Evolutionary conservation across 2,797 vertebrate genomes (phyloP).

Genomic region (Channallabes apus): DNA sequence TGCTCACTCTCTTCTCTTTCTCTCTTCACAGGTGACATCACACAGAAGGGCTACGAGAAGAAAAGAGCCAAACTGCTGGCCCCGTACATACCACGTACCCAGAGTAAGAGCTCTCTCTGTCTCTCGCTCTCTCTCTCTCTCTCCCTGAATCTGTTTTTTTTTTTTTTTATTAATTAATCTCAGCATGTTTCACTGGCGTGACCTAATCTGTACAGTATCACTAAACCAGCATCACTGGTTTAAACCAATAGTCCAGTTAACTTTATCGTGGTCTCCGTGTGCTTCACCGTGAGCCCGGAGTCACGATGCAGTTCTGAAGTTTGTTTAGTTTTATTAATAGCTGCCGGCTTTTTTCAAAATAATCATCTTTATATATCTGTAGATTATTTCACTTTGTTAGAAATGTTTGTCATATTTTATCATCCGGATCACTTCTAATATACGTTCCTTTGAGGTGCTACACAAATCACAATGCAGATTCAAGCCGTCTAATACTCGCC

Average conservation of each 20-base stretch:
- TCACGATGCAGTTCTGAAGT: background rate
- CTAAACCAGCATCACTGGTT: background rate
- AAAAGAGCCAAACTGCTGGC: constrained; percentile 91
- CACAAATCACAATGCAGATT: too few relatives aligned
- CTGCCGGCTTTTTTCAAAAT: background rate
- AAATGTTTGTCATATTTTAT: too few relatives aligned
- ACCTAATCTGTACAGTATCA: too few relatives aligned
- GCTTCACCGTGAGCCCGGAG: background rate
- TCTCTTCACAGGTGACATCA: constrained; percentile 86
- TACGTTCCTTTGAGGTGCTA: too few relatives aligned
- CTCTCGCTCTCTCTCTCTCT: too few relatives aligned
- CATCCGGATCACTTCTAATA: too few relatives aligned
- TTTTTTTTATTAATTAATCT: too few relatives aligned
- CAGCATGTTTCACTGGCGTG: too few relatives aligned
- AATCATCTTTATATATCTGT: too few relatives aligned
- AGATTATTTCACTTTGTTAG: too few relatives aligned
- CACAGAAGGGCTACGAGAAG: constrained; percentile 98
- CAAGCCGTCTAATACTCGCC: too few relatives aligned
- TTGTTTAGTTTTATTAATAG: background rate
- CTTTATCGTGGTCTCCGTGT: background rate
- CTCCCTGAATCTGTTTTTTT: too few relatives aligned
- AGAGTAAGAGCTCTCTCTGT: constrained; percentile 76
- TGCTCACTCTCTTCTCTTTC: constrained; percentile 62
- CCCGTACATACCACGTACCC: constrained; percentile 83
- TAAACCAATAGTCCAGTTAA: background rate